These are phyloP conservation scores for Iselma pallidipennis DNA, from an alignment of 2,888 invertebrate genomes.

Conservation along the genomic window DNA sequence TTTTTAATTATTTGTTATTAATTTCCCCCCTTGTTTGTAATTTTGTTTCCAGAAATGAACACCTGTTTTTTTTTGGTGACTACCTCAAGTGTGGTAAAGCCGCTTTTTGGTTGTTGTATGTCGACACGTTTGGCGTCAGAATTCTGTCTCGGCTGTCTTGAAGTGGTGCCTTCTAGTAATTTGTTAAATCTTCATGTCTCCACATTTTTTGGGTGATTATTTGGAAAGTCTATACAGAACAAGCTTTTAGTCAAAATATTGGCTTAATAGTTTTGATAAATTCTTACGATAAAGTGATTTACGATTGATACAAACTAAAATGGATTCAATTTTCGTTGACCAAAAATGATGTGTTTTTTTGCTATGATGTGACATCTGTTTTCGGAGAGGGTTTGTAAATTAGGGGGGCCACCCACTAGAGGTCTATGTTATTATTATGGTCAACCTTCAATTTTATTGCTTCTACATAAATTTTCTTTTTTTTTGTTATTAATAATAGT, in stretches of 20 bases:
- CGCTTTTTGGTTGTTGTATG: neutral
- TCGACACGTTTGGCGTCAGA: constrained; percentile 21
- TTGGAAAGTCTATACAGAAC: constrained; percentile 7
- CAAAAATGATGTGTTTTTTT: constrained; percentile 5
- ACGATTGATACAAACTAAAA: constrained; percentile 12
- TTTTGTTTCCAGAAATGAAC: neutral
- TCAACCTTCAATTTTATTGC: too few relatives aligned
- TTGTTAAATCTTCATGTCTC: constrained; percentile 27
- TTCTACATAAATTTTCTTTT: too few relatives aligned
- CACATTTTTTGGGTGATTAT: constrained; percentile 15
- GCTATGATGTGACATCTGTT: constrained; percentile 19
- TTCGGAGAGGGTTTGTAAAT: too few relatives aligned
- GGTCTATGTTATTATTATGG: too few relatives aligned
- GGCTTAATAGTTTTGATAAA: constrained; percentile 17
- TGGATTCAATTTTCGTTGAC: constrained; percentile 17
- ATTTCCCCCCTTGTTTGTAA: neutral
- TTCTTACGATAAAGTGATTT: constrained; percentile 20
- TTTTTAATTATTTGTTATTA: neutral
- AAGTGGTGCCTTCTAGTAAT: constrained; percentile 15
- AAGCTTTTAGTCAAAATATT: constrained; percentile 26
- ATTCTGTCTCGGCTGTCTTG: constrained; percentile 12
- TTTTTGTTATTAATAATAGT: neutral
- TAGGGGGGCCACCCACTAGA: constrained; percentile 21
- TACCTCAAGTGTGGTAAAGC: neutral
- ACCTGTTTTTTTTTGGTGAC: neutral